Conservation (phyloP, 2,888 invertebrate genomes). For the Entomobrya multifasciata region DNA sequence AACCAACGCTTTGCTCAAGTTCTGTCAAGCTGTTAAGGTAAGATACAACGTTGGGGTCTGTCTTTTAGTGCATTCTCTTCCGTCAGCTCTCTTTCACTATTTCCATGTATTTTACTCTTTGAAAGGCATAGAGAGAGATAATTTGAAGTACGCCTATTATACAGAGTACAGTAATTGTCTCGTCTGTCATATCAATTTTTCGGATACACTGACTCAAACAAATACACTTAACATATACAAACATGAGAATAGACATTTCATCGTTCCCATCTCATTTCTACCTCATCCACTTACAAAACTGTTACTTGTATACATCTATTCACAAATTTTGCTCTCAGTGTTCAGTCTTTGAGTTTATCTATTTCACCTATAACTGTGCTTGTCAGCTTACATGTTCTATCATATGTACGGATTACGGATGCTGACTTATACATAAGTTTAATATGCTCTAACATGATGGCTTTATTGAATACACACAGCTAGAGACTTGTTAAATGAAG, state of each 20-base stretch:
- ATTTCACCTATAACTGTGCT: not conserved
- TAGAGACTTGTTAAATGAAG: conserved; percentile 52
- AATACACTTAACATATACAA: conserved; percentile 22
- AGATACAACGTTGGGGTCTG: not conserved
- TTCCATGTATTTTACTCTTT: not conserved
- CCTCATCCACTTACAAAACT: not conserved
- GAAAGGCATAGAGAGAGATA: not conserved
- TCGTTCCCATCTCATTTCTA: not conserved
- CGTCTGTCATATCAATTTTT: not conserved
- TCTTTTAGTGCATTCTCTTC: not conserved
- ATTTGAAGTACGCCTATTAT: no score
- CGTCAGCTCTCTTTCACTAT: not conserved
- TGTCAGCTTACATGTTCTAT: not conserved
- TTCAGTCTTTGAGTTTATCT: not conserved
- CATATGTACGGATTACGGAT: no score
- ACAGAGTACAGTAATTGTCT: not conserved
- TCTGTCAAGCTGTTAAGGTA: conserved; percentile 79
- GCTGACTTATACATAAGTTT: no score
- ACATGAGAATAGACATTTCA: not conserved
- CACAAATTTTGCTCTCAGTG: not conserved
- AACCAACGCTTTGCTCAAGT: conserved; percentile 75
- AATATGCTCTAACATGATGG: not conserved
- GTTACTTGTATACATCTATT: not conserved
- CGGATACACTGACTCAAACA: not conserved
- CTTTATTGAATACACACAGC: conserved; percentile 1